Conservation (phyloP, 2,113 vertebrate genomes). For the Callopanchax toddi region DNA sequence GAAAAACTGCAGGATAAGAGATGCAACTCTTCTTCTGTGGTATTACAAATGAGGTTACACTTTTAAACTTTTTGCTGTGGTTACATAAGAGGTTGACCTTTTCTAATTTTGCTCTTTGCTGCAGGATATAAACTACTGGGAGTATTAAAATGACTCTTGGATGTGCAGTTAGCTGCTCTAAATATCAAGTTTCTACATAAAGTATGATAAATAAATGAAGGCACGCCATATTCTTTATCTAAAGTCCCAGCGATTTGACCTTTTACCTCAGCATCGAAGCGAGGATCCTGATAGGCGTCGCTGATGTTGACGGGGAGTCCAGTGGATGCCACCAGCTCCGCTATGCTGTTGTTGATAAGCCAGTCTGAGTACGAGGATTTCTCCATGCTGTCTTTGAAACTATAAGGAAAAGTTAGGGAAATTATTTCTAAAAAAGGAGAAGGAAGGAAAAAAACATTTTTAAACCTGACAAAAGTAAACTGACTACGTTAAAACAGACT, state of each 20-base stretch:
- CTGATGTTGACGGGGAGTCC: conserved; percentile 98
- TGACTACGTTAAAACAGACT: no score
- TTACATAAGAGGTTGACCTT: neutral
- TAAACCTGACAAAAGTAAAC: no score
- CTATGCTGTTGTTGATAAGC: conserved; percentile 97
- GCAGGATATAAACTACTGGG: neutral
- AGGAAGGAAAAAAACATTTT: no score
- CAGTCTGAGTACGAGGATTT: conserved; percentile 96
- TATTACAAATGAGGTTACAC: no score
- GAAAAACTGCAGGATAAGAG: no score
- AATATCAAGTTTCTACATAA: neutral
- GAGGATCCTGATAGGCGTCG: conserved; percentile 96
- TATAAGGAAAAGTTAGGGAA: conserved; percentile 47
- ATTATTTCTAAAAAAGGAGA: no score
- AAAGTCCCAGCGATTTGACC: conserved; percentile 6
- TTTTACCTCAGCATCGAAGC: conserved; percentile 94
- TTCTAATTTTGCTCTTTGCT: neutral
- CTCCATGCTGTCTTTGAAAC: conserved; percentile 95
- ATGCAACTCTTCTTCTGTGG: neutral
- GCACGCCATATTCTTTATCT: neutral
- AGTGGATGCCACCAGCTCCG: conserved; percentile 96
- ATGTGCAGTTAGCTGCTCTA: neutral
- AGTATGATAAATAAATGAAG: neutral
- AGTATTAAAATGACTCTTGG: neutral
- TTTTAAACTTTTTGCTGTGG: no score